Evolutionary conservation across 2,797 vertebrate genomes (phyloP), one percentile per base, ranked within the genome.

Genomic region (Alfaro cultratus): DNA sequence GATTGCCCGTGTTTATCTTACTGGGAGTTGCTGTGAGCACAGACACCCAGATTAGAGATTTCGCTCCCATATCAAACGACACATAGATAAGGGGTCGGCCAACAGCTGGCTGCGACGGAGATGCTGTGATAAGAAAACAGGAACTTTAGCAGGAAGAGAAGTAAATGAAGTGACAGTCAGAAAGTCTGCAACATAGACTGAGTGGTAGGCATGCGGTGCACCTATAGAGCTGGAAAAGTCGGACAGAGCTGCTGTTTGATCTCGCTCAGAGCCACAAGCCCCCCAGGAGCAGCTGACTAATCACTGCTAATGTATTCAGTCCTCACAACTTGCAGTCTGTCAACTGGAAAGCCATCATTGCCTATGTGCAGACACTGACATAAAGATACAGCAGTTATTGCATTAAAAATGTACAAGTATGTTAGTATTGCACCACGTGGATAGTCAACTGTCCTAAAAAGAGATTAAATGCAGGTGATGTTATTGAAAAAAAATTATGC

Each of bases 251-350:
- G 64, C 70, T 46, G 75, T 87, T 81, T 86, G 89, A 88, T 87
- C 82, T 46, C 21, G 55, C 75, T 77, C 80, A 84, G 6, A 1
- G 67, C 82, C 75, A 21, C 75, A 76, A 78, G 45, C 70, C 90
- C 84, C 76, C 36, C 72, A 62, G 78, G 87, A 88, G 76, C 76
- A 2, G 80, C 75, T 88, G 87, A 92, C 91, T 93, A 93, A 93
- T 91, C 84, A 83, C 70, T 76, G 87, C 82, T 93, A 92, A 94
- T 93, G 86, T 87, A 92, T 93, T 92, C 92, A 85, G 79, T 88
- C 86, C 86, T 86, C 86, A 87, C 89, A 88, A 89, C 88, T 73
- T 83, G 82, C 87, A 84, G 85, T 83, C 87, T 90, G 91, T 93
- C 91, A 86, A 75, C 86, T 77, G 76, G 79, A 86, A 86, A 84